These are phyloP conservation scores for Tupaia tana DNA, from an alignment of 2,113 vertebrate genomes.

Conservation along the genomic window DNA sequence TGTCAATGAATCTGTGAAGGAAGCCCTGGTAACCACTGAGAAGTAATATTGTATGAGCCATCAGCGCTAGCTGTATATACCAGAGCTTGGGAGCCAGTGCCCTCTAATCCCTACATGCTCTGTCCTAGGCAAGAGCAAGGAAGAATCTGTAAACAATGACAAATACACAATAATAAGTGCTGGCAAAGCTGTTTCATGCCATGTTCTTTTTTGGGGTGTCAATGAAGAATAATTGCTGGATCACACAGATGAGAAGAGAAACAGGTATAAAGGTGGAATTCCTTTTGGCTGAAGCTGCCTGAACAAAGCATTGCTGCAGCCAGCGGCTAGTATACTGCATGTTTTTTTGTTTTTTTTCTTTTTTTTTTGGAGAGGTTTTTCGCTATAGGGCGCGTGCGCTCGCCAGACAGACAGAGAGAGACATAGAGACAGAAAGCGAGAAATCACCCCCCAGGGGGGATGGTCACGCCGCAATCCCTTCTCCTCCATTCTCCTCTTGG, in stretches of 20 bases:
- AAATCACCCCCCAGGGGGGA: too few relatives aligned
- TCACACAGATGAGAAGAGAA: neutral
- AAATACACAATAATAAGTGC: too few relatives aligned
- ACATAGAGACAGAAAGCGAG: too few relatives aligned
- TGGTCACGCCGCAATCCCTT: too few relatives aligned
- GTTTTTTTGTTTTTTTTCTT: too few relatives aligned
- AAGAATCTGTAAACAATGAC: neutral
- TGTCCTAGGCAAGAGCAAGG: neutral
- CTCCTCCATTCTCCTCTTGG: too few relatives aligned
- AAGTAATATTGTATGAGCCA: neutral
- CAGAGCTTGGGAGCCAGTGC: accelerated
- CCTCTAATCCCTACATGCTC: neutral
- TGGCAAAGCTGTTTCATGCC: neutral
- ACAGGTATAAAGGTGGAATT: neutral
- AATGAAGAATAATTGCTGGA: neutral
- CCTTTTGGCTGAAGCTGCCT: neutral
- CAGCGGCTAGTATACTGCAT: neutral
- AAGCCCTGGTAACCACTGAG: neutral
- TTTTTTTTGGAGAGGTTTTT: too few relatives aligned
- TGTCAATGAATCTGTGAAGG: neutral
- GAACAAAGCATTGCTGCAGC: neutral
- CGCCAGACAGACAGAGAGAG: too few relatives aligned
- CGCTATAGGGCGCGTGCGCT: too few relatives aligned
- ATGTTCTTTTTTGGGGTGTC: neutral
- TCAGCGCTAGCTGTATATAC: neutral